Evolutionary conservation across 2,888 invertebrate species (phyloP), one percentile per base, ranked within the genome.

Genomic region (Alloplasta piceator): DNA sequence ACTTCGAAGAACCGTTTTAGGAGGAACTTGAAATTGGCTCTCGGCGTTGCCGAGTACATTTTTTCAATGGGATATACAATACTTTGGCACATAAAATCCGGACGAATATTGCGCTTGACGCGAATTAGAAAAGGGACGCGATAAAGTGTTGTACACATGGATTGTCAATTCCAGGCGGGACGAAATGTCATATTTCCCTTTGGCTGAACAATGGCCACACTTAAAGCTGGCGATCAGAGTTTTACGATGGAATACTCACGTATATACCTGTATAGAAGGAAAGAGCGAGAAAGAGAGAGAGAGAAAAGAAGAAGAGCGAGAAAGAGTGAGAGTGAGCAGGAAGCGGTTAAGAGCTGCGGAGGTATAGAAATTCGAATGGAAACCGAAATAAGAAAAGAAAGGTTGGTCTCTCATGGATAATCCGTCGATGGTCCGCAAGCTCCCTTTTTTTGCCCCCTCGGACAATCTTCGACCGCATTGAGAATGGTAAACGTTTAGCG

Each of bases 401-500:
- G 67, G 61, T 67, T 70, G 70, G 72, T 75, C 36, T 43, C 70
- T 68, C 67, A 74, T 74, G 74, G 83, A 78, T 88, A 87, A 89
- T 89, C 89, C 87, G 82, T 86, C 85, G 85, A 88, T 86, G 84
- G 85, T 74, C 76, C 70, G 26, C 26, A 56, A 80, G 58, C 26
- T 78, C 55, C 70, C 72, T 78, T 41, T 77, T 67, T 78, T 73
- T 41, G 63, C 60, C 41, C 66, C 60, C 43, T 78, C 60, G 63
- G 71, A 12, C 52, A 72, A 26, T 26, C 63, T 73, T 81, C 70
- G 67, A 38, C 66, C 26, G 7, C 60, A 41, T 16, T 86, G 87
- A 89, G 87, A 89, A 88, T 87, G 82, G 84, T 75, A 82, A 77
- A 73, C 89, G 87, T 88, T 89, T 87, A 87, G 82, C 66, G 48